Base-by-base conservation (phyloP, 2,113 vertebrate genomes). In the Hystrix cristata region DNA sequence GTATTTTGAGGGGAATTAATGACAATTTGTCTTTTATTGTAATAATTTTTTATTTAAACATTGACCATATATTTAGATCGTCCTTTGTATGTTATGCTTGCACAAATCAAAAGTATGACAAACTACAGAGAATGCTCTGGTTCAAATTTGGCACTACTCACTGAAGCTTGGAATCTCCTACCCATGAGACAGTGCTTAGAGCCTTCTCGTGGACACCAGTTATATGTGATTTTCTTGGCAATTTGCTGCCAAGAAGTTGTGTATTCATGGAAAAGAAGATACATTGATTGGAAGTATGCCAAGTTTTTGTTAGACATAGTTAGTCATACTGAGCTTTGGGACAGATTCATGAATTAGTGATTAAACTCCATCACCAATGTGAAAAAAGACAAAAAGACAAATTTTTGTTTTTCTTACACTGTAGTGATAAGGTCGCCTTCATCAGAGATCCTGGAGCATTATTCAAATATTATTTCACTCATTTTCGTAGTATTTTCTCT, bases 351-450 rank as follows among this genome's bases (percentile, higher is more conserved):
- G 11, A 38, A 84, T 69, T 76, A 78, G 31, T 69, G 18, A 90
- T 31, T 95, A 51, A 69, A 34, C 46, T 92, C 11, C 25, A 91
- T 84, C 65, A 95, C 6, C 29, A 84, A 21, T 15, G 91, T 76
- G 23, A 88, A 92, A 76, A 53, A 74, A 46, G 5, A 86, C 1
- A 83, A 57, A 78, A 31, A 89, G 34, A 74, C 0, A 86, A 81
- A 95, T 85, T 85, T n/a, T 93, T 92, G 51, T 34, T 60, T 90
- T 89, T 48, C 78, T 82, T 90, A 79, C 27, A n/a, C 18, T 71
- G 16, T 51, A 15, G 0, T 62, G 34, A 87, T 34, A 72, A 21
- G 34, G 6, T 80, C 60, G 71, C 53, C 8, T 82, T 90, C 10
- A 38, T 57, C 23, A 67, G 60, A 81, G 57, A 34, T 57, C 2